Base-by-base conservation (phyloP, 2,888 invertebrate species). In the Alcis repandata region DNA sequence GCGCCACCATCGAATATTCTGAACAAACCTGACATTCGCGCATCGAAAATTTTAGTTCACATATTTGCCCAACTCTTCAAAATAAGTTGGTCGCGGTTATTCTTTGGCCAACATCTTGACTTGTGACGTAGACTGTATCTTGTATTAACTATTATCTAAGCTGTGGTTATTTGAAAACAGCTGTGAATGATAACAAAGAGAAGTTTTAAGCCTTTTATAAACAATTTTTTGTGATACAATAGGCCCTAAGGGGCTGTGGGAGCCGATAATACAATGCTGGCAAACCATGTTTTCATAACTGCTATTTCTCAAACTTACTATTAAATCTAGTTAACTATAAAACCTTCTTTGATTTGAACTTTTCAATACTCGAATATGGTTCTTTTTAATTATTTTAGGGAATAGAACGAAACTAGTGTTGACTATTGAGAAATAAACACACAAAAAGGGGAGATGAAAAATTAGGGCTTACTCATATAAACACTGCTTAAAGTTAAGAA, bases 161-260 rank as follows among this genome's bases (percentile, higher is more conserved):
- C 48, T 49, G 48, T 49, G 36, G 17, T 43, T n/a, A 32, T 17
- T 27, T n/a, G 13, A 20, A n/a, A 63, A 58, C 63, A 63, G 59
- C 58, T 59, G 63, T 38, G 40, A 49, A 32, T 22, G 46, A 48
- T 54, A 56, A 45, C 53, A 56, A 20, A 19, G 17, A 41, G 20
- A 19, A 38, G 22, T 58, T 48, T 48, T 48, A 49, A 51, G 19
- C 9, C 32, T 63, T 63, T 52, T 38, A 43, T 52, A 45, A 45
- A 57, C 43, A 57, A 11, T 43, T 2, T 57, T 43, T 57, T 38
- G 20, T 10, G 43, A 51, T 27, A 27, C 43, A 57, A 57, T 51
- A 22, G 40, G 11, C 8, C n/a, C n/a, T n/a, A 7, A 54, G 22
- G 57, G 22, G 57, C 38, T 22, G 13, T 19, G 33, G 19, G 36